Evolutionary conservation across 2,888 invertebrate species (phyloP).

Genomic region (Auanema freiburgensis): DNA sequence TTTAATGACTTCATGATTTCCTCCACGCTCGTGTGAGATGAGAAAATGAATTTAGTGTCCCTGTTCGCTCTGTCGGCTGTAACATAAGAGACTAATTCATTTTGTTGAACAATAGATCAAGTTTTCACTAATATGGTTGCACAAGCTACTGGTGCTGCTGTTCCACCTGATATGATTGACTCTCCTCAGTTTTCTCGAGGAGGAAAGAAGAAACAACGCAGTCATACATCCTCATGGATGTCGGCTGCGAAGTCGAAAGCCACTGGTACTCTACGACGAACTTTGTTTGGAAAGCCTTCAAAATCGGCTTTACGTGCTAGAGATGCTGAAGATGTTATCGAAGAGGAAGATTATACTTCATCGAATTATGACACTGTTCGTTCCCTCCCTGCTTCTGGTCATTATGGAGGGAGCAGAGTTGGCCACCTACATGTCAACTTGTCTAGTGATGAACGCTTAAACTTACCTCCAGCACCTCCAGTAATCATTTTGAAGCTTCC

Average conservation of each 20-base stretch:
- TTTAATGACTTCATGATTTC: too few species aligned
- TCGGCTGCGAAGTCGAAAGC: constrained; percentile 39
- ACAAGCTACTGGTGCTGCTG: constrained; percentile 9
- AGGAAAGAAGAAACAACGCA: constrained; percentile 22
- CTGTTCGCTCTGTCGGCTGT: too few species aligned
- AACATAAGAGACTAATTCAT: too few species aligned
- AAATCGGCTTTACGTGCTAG: constrained; percentile 27
- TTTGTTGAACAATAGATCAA: too few species aligned
- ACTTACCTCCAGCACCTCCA: constrained; percentile 16
- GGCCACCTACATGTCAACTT: constrained; percentile 23
- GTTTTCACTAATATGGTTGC: constrained; percentile 14
- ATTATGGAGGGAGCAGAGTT: constrained; percentile 46
- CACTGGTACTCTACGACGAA: constrained; percentile 35
- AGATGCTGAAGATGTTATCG: constrained; percentile 43
- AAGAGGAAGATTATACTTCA: constrained; percentile 36
- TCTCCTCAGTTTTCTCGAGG: constrained; percentile 12
- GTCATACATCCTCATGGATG: constrained; percentile 21
- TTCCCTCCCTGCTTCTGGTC: constrained; percentile 46
- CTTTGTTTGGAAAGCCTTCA: constrained; percentile 39
- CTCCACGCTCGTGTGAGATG: too few species aligned
- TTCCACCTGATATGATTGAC: constrained; percentile 15
- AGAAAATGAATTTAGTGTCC: too few species aligned
- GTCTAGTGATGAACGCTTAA: not conserved
- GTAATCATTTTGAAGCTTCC: constrained; percentile 41
- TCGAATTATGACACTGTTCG: constrained; percentile 49